phyloP scores from a whole-genome alignment of 2,888 invertebrate genomes.

The Tanytarsus gracilentus region DNA sequence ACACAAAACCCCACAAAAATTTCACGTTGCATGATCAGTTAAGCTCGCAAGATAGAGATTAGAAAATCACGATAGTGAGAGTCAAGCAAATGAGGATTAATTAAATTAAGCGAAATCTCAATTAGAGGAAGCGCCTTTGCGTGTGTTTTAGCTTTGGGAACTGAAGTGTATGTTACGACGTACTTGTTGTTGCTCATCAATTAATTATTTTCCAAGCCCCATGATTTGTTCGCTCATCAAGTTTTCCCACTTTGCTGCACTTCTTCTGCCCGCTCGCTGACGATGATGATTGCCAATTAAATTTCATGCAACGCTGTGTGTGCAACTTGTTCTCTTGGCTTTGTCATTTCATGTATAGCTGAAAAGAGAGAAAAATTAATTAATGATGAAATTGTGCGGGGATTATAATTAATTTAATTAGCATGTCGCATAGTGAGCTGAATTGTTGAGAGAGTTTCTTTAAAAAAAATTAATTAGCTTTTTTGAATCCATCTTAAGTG shows the following conservation, averaged over 20 bases:
- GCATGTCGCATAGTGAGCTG: neutral
- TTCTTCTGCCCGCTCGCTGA: neutral
- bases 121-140: slow-evolving; percentile 9
- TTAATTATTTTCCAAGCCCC: slow-evolving; percentile 8
- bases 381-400: neutral
- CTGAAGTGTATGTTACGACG: neutral
- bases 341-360: neutral
- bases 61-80: neutral
- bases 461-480: too few species aligned
- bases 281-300: slow-evolving; percentile 7
- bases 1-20: too few species aligned
- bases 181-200: neutral
- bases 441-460: too few species aligned
- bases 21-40: too few species aligned
- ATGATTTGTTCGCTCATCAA: too few species aligned
- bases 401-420: slow-evolving; percentile 7
- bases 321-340: neutral
- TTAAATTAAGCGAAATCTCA: slow-evolving; percentile 8
- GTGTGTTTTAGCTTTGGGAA: neutral
- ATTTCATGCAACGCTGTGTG: slow-evolving; percentile 2
- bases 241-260: too few species aligned
- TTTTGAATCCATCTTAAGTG: too few species aligned
- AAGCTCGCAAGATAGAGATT: neutral
- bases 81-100: slow-evolving; percentile 16
- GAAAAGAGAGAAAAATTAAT: neutral